Percentiles rank a stretch among this genome's conserved stretches.
Evolutionary conservation across 2,888 invertebrate species (phyloP).

Genomic region (Agrilus mali): DNA sequence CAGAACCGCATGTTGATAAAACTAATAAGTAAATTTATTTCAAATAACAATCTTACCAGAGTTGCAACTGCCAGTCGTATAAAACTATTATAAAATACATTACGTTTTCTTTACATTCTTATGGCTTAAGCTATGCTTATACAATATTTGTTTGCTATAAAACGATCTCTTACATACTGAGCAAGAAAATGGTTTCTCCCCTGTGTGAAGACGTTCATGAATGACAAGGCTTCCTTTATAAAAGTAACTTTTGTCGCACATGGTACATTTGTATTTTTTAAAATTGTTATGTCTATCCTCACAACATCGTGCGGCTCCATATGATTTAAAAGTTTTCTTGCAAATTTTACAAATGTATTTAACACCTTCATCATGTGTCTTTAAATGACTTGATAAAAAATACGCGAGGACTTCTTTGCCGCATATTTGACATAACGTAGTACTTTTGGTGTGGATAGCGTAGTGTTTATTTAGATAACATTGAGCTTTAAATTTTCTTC

Average conservation of each 20-base stretch:
- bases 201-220: conserved; percentile 2
- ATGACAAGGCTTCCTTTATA: not conserved
- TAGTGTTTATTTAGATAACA: no score
- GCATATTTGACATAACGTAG: conserved; percentile 2
- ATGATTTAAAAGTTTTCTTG: not conserved
- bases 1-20: no score
- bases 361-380: not conserved
- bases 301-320: not conserved
- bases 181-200: conserved; percentile 3
- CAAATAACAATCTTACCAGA: no score
- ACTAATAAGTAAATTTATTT: no score
- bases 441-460: no score
- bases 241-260: conserved; percentile 6
- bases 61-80: no score
- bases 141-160: no score
- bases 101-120: no score
- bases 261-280: conserved; percentile 31
- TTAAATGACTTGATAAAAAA: conserved; percentile 1
- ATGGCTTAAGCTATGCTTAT: no score
- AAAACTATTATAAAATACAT: no score
- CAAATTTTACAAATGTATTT: not conserved
- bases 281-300: conserved; percentile 38
- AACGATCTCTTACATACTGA: not conserved
- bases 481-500: no score
- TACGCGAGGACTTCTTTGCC: conserved; percentile 6